Conservation (phyloP, 2,888 invertebrate genomes). For the Nephrotoma flavescens region DNA sequence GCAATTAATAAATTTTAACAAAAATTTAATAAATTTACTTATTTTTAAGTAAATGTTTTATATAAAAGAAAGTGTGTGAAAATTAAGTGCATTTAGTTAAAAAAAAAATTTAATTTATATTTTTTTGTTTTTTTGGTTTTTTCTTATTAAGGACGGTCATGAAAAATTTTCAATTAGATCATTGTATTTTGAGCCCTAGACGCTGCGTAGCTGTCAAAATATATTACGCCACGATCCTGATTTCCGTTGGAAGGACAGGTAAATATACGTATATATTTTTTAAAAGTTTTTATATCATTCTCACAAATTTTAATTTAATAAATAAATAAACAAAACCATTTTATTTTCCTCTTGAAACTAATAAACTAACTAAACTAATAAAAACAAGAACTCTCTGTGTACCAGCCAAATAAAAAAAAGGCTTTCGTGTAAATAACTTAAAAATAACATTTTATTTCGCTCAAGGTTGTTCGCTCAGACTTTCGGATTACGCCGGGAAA, state of each 20-base stretch:
- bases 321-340: too few species aligned
- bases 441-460: too few species aligned
- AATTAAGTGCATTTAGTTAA: background rate
- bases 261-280: background rate
- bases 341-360: too few species aligned
- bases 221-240: conserved; percentile 37
- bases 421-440: too few species aligned
- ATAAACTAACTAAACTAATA: too few species aligned
- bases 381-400: too few species aligned
- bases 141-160: conserved; percentile 41
- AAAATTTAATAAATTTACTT: background rate
- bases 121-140: background rate
- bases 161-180: conserved; percentile 54
- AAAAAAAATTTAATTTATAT: background rate
- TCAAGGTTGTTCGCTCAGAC: too few species aligned
- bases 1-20: background rate
- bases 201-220: conserved; percentile 20
- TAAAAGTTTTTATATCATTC: too few species aligned
- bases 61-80: conserved; percentile 4
- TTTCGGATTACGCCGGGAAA: too few species aligned
- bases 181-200: conserved; percentile 47
- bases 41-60: conserved; percentile 4
- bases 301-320: too few species aligned
- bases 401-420: too few species aligned
- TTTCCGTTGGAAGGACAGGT: conserved; percentile 41